Base-by-base conservation (phyloP, 92 coral and sea anemone genomes). In the Parazoanthus swiftii region DNA sequence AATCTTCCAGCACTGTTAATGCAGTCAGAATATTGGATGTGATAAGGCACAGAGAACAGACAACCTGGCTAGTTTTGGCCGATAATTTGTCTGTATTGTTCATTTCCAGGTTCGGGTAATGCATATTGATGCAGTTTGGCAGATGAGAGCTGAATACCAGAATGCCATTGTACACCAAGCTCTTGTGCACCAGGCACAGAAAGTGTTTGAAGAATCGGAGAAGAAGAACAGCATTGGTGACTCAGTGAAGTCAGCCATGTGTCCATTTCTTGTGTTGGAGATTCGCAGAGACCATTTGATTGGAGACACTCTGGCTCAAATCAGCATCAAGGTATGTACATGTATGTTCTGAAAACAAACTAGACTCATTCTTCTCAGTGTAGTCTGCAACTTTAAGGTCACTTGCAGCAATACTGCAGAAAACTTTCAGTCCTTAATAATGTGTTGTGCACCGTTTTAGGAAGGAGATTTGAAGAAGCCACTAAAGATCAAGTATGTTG, bases 91-190 rank as follows among this genome's bases (percentile, higher is more conserved):
- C 26, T 56, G 46, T 8, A 73, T 2, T 75, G 26, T 75, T 16
- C 8, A 70, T 70, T 14, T 58, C 0, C 91, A 96, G 98, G 99
- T 97, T 63, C 95, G 99, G 36, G 92, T 97, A 0, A 92, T 97
- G 96, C 98, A 94, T 37, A 95, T 97, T 75, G 98, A 97, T 88
- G 98, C 99, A 23, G 97, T 95, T 29, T 95, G 97, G 82, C 99
- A 97, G 91, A 97, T 97, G 99, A 93, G 99, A 21, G 93, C 91
- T 11, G 98, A 95, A 89, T 97, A 97, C 83, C 95, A 96, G 79
- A 96, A 97, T 90, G 99, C 99, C 21, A 95, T 97, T 14, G 95
- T 97, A 33, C 98, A 97, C 71, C 99, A 97, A 83, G 98, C 99
- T 0, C 88, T 96, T 29, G 99, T 97, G 4, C 98, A 97, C 79